Percentiles rank a stretch among this genome's conserved stretches.
Conservation (phyloP, 37 sponge, comb jelly and placozoan species). For the Aplysina aerophoba region DNA sequence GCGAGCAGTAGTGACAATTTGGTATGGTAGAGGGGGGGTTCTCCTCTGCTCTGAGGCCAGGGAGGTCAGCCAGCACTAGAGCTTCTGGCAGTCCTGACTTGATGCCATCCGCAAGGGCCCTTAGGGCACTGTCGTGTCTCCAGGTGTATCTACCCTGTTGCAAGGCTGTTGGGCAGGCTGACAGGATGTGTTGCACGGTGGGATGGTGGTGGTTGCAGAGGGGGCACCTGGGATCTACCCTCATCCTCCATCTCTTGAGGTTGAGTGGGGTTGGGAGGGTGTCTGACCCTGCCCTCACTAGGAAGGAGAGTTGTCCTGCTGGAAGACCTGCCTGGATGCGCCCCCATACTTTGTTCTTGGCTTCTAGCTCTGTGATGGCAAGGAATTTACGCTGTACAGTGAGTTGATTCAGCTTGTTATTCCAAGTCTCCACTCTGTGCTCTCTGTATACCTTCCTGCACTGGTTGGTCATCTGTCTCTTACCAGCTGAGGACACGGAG, state of each 20-base stretch:
- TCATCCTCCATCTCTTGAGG: conserved; percentile 32
- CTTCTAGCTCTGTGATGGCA: not conserved
- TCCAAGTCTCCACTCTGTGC: too few relatives aligned
- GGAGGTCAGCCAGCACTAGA: too few relatives aligned
- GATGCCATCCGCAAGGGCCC: not conserved
- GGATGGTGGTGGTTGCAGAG: not conserved
- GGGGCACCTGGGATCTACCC: not conserved
- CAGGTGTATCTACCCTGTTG: conserved; percentile 40
- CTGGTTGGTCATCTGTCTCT: too few relatives aligned
- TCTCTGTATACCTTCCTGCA: too few relatives aligned
- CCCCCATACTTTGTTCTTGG: not conserved
- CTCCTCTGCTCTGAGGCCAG: too few relatives aligned
- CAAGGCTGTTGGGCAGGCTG: conserved; percentile 13
- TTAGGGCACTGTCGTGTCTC: conserved; percentile 29
- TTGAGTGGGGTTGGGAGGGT: conserved; percentile 25
- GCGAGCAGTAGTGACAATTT: too few relatives aligned
- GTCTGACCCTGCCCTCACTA: not conserved
- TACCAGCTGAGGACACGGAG: too few relatives aligned
- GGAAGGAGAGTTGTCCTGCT: conserved; percentile 2
- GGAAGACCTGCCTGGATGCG: not conserved
- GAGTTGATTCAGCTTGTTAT: not conserved
- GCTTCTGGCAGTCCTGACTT: too few relatives aligned
- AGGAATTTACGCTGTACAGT: conserved; percentile 5
- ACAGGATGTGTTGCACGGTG: conserved; percentile 28
- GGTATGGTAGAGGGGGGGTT: too few relatives aligned